phyloP scores from a whole-genome alignment of 2,888 invertebrate genomes.

The Oxycera nigricornis region DNA sequence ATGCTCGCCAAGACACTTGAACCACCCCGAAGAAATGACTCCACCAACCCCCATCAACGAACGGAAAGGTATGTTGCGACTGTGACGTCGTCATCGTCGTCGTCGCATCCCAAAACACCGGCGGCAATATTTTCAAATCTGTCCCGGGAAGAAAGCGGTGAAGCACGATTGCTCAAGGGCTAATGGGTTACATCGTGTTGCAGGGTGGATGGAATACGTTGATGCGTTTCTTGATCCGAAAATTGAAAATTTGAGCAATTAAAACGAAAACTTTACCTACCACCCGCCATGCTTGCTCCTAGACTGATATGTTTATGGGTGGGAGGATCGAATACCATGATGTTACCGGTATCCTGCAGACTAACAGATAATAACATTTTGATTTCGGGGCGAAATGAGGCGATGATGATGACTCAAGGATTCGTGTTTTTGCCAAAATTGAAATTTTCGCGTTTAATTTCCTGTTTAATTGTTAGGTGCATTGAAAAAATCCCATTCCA shows the following conservation, averaged over 20 bases:
- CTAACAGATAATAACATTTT: too few species aligned
- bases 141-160: neutral
- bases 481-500: neutral
- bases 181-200: neutral
- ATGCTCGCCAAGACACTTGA: conserved; percentile 37
- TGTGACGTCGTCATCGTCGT: neutral
- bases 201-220: neutral
- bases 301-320: too few species aligned
- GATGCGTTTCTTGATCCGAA: conserved; percentile 25
- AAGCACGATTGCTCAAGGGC: neutral
- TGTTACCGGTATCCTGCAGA: too few species aligned
- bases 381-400: conserved; percentile 1
- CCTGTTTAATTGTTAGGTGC: conserved; percentile 12
- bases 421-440: conserved; percentile 15
- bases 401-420: neutral
- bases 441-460: conserved; percentile 23
- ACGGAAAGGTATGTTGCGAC: neutral
- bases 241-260: conserved; percentile 32
- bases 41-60: neutral
- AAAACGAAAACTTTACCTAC: conserved; percentile 10
- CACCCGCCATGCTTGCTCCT: neutral
- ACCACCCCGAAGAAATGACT: neutral
- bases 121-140: conserved; percentile 14
- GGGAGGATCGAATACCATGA: neutral
- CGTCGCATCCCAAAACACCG: neutral